Percentiles rank a stretch among this genome's conserved stretches.
These are phyloP conservation scores for Sipha maydis DNA, from an alignment of 2,888 invertebrate genomes.

Conservation along the genomic window DNA sequence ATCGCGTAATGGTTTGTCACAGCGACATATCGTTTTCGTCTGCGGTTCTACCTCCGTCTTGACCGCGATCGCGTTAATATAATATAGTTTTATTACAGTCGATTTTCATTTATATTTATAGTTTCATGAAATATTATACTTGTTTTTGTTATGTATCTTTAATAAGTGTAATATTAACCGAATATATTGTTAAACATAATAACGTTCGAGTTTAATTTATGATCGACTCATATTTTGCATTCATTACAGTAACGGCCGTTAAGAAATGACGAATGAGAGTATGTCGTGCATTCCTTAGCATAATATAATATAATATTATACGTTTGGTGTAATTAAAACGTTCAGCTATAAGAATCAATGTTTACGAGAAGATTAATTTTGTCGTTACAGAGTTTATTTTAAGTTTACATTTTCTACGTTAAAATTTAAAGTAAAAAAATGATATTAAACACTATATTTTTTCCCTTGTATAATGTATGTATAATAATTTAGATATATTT, in stretches of 20 bases:
- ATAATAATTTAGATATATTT: too few species aligned
- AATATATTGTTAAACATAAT: constrained; percentile 34
- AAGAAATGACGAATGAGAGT: constrained; percentile 48
- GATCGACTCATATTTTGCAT: constrained; percentile 42
- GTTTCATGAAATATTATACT: background rate
- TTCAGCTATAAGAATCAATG: constrained; percentile 25
- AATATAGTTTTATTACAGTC: background rate
- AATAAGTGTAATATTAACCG: constrained; percentile 39
- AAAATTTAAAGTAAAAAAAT: background rate
- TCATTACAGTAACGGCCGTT: constrained; percentile 22
- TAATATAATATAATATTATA: background rate
- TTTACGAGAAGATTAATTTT: constrained; percentile 38
- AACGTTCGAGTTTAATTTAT: constrained; percentile 41
- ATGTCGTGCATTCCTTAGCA: constrained; percentile 24
- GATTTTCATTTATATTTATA: background rate
- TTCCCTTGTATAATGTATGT: too few species aligned
- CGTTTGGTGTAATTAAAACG: constrained; percentile 43
- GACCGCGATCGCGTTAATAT: background rate
- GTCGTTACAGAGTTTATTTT: background rate
- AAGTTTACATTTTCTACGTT: background rate
- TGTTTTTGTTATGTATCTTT: background rate
- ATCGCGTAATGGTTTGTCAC: background rate
- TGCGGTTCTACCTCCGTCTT: too few species aligned
- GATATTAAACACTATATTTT: too few species aligned
- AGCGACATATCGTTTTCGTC: background rate